Percentiles rank a stretch among this genome's conserved stretches.
Conservation (phyloP, 2,797 vertebrate species). For the Tympanoctomys barrerae region DNA sequence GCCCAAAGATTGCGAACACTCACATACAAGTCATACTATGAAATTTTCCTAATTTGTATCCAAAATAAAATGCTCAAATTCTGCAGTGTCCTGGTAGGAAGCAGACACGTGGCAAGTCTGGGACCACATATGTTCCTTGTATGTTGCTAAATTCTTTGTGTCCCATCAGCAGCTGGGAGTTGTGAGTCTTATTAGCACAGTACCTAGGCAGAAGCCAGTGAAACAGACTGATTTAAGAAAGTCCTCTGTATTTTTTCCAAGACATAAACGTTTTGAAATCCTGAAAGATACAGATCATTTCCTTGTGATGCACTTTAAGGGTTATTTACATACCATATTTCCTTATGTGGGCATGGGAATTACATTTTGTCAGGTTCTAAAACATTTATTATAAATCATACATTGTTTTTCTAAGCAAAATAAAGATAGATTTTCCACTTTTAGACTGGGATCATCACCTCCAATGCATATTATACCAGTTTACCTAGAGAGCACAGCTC, state of each 20-base stretch:
- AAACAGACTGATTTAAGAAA: neutral
- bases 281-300: conserved; percentile 65
- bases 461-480: neutral
- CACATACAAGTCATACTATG: neutral
- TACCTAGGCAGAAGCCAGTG: neutral
- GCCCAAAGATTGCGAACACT: neutral
- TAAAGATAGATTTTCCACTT: conserved; percentile 49
- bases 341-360: conserved; percentile 10
- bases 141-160: neutral
- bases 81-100: neutral
- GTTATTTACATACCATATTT: conserved; percentile 42
- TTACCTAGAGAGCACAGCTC: neutral
- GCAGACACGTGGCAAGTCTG: neutral
- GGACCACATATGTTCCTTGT: neutral
- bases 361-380: conserved; percentile 45
- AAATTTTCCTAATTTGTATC: neutral
- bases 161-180: neutral
- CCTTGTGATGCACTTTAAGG: neutral
- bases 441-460: conserved; percentile 24
- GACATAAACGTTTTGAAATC: conserved; percentile 33
- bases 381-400: conserved; percentile 51
- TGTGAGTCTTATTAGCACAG: neutral
- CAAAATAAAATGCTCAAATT: neutral
- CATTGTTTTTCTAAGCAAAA: conserved; percentile 60
- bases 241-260: conserved; percentile 33